A percentile compares a stretch with the other conserved stretches of the same genome.
Conservation (phyloP, 2,797 vertebrate genomes). For the Eulemur coronatus region DNA sequence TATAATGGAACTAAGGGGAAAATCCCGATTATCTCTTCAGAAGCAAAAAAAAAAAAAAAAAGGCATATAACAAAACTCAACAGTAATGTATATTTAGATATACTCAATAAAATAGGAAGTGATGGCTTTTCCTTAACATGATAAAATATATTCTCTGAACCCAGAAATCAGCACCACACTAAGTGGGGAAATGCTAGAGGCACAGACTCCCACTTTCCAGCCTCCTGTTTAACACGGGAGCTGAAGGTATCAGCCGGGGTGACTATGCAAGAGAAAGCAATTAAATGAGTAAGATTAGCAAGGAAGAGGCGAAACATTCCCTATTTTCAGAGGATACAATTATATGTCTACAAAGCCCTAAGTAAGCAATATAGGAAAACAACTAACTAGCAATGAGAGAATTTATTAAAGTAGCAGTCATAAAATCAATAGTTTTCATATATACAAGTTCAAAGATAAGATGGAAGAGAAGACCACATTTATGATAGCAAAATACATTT, state of each 20-base stretch:
- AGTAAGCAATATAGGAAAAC: not conserved
- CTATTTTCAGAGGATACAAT: not conserved
- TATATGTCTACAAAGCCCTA: not conserved
- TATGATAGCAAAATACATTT: not conserved
- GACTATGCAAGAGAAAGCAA: not conserved
- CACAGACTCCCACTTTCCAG: not conserved
- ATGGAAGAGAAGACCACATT: not conserved
- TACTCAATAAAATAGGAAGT: not conserved
- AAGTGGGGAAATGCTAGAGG: not conserved
- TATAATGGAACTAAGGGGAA: not conserved
- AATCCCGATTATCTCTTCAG: not conserved
- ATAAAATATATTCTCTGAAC: not conserved
- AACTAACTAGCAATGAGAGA: not conserved
- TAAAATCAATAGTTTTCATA: not conserved
- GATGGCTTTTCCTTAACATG: not conserved
- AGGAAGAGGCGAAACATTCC: not conserved
- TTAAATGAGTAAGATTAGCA: not conserved
- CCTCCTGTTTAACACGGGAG: not conserved
- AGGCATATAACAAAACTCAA: not conserved
- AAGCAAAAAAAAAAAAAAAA: not conserved
- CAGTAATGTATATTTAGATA: not conserved
- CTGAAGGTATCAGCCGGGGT: fast-evolving
- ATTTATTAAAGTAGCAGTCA: not conserved
- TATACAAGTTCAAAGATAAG: not conserved
- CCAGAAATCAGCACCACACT: not conserved